A percentile compares a stretch with the other conserved stretches of the same genome.
These are phyloP conservation scores for Melierax canorus DNA, from an alignment of 2,113 vertebrate species.

Conservation along the genomic window DNA sequence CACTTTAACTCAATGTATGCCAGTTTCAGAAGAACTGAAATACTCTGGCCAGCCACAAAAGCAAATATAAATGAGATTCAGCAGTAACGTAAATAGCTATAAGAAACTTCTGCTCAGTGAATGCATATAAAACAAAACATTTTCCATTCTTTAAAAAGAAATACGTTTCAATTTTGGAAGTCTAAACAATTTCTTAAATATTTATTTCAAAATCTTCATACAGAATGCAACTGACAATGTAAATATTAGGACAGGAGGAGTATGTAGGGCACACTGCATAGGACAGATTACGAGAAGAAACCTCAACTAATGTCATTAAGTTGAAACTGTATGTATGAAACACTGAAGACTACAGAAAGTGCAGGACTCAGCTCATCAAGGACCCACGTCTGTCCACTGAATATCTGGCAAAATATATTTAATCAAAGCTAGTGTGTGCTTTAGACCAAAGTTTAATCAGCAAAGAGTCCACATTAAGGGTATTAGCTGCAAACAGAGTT, in stretches of 20 bases:
- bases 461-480: neutral
- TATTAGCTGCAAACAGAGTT: neutral
- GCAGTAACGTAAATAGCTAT: neutral
- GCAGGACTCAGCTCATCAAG: neutral
- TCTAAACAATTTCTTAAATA: neutral
- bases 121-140: neutral
- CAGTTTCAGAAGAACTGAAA: neutral
- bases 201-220: neutral
- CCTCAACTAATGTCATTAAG: neutral
- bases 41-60: neutral
- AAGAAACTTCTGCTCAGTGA: neutral
- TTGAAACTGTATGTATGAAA: neutral
- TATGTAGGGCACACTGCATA: neutral
- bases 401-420: neutral
- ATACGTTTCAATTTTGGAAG: neutral
- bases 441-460: neutral
- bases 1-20: neutral
- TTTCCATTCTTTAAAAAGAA: neutral
- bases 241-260: neutral
- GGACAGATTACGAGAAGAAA: neutral
- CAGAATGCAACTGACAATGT: neutral
- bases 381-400: neutral
- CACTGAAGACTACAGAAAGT: neutral
- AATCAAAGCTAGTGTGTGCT: neutral
- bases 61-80: neutral